Evolutionary conservation across 2,888 invertebrate species (phyloP).

Genomic region (Athalia circularis): DNA sequence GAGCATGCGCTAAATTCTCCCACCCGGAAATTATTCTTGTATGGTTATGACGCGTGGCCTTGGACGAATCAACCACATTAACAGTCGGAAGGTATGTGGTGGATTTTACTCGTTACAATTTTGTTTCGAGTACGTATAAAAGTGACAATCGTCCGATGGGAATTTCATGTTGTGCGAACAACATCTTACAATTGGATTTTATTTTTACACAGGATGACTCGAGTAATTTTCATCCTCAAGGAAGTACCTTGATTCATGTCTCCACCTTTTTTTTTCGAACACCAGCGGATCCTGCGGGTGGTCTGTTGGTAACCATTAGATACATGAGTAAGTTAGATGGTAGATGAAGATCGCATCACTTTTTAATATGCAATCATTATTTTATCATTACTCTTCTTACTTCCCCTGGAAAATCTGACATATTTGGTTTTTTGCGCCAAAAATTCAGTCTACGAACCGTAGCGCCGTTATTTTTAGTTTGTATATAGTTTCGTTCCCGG

Average conservation of each 20-base stretch:
- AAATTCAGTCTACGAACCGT: not conserved
- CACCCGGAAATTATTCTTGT: slow-evolving; percentile 36
- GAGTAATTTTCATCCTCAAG: slow-evolving; percentile 25
- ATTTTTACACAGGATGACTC: slow-evolving; percentile 4
- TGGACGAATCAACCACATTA: slow-evolving; percentile 16
- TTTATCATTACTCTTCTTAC: not conserved
- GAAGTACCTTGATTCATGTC: slow-evolving; percentile 22
- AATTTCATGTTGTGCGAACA: slow-evolving; percentile 14
- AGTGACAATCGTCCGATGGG: slow-evolving; percentile 20
- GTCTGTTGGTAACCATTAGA: not conserved
- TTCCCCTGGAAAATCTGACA: not conserved
- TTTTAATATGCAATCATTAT: not conserved
- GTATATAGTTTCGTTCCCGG: too few relatives aligned
- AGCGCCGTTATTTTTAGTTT: too few relatives aligned
- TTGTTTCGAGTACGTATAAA: slow-evolving; percentile 5
- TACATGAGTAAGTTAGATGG: not conserved
- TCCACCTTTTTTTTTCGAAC: not conserved
- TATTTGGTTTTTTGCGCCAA: not conserved
- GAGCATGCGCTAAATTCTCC: not conserved
- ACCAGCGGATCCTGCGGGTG: not conserved
- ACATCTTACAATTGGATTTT: not conserved
- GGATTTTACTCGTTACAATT: slow-evolving; percentile 25
- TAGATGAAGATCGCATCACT: not conserved
- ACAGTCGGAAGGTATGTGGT: not conserved
- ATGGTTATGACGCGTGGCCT: slow-evolving; percentile 31